These are phyloP conservation scores for Oopsacas minuta DNA, from an alignment of 37 sponge, comb jelly and placozoan genomes.

Conservation along the genomic window DNA sequence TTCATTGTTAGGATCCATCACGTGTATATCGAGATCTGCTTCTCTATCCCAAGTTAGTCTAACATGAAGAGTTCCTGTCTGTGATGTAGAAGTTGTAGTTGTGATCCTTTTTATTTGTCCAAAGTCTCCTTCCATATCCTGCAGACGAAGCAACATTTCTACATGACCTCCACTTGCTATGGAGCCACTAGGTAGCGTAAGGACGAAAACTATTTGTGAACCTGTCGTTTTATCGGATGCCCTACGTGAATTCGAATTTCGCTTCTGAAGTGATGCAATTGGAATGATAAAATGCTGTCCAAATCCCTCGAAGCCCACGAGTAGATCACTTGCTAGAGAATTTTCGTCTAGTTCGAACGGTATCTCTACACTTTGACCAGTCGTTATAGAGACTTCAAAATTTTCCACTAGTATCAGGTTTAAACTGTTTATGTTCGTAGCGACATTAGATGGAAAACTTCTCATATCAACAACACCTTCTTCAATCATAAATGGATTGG, in stretches of 20 bases:
- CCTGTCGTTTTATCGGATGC: too few relatives aligned
- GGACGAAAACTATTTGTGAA: too few relatives aligned
- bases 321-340: neutral
- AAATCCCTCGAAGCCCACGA: slow-evolving; percentile 5
- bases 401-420: neutral
- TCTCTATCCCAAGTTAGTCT: neutral
- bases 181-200: neutral
- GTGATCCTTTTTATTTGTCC: neutral
- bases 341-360: neutral
- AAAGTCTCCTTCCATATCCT: neutral
- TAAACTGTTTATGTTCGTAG: neutral
- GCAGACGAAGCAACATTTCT: neutral
- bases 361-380: neutral
- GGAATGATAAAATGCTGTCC: neutral
- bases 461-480: neutral
- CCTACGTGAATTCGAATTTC: too few relatives aligned
- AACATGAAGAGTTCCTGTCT: neutral
- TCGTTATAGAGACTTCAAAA: neutral
- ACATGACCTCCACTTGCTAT: neutral
- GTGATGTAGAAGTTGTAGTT: neutral
- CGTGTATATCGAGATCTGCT: neutral
- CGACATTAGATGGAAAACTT: neutral
- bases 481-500: neutral
- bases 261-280: neutral
- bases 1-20: neutral